Conservation (phyloP, 2,113 vertebrate genomes). For the Irena cyanogastra region DNA sequence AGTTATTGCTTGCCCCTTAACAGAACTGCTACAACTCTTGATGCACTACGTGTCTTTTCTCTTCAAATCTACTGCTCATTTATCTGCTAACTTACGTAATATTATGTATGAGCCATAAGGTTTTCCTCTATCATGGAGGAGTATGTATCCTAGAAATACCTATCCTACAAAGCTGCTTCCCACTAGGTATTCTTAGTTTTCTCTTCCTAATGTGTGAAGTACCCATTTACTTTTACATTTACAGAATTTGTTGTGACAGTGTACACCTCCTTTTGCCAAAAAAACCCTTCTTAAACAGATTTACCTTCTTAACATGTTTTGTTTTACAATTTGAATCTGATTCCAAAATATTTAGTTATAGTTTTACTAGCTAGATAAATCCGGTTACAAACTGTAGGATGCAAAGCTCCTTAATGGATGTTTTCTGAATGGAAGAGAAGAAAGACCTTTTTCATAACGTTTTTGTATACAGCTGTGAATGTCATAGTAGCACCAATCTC, state of each 20-base stretch:
- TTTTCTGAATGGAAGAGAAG: constrained; percentile 1
- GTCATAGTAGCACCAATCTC: neutral
- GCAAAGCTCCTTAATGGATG: neutral
- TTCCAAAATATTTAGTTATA: neutral
- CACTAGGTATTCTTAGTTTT: neutral
- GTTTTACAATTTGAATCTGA: neutral
- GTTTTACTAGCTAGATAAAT: neutral
- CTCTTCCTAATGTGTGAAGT: neutral
- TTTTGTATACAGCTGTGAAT: neutral
- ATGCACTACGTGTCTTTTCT: neutral
- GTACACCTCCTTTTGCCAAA: neutral
- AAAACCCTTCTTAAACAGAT: neutral
- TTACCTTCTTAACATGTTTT: neutral
- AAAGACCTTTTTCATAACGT: neutral
- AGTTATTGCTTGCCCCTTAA: neutral
- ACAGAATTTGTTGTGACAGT: neutral
- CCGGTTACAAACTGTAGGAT: neutral
- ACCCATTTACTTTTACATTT: neutral
- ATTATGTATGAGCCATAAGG: neutral
- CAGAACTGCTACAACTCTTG: neutral
- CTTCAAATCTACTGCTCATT: neutral
- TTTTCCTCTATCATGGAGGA: neutral
- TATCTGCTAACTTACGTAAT: neutral
- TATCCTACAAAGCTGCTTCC: neutral
- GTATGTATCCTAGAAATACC: neutral